Conservation (phyloP, 2,888 invertebrate genomes). For the Pasiphila rectangulata region DNA sequence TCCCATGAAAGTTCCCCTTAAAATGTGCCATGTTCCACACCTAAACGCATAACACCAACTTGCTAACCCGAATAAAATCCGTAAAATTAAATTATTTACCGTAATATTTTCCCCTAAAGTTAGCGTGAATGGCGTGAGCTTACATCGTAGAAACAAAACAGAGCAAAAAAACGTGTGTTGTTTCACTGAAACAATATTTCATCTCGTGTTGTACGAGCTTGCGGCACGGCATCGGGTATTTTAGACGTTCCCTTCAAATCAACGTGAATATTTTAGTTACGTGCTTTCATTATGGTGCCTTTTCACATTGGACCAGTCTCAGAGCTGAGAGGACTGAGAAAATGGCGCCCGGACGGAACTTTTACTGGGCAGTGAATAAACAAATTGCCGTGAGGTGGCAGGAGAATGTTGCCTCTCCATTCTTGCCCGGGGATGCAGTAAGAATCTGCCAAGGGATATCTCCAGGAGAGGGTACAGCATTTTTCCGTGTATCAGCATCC, state of each 20-base stretch:
- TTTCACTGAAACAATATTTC: conserved; percentile 63
- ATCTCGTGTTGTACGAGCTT: conserved; percentile 53
- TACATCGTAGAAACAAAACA: conserved; percentile 38
- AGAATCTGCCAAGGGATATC: too few species aligned
- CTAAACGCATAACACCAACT: conserved; percentile 16
- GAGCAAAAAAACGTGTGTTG: conserved; percentile 48
- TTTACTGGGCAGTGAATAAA: too few species aligned
- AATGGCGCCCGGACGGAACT: too few species aligned
- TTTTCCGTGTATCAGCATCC: too few species aligned
- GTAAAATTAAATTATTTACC: conserved; percentile 36
- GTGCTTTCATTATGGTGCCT: conserved; percentile 26
- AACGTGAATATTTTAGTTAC: conserved; percentile 47
- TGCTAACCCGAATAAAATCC: conserved; percentile 27
- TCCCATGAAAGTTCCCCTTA: conserved; percentile 4
- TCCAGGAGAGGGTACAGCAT: too few species aligned
- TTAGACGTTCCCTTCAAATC: conserved; percentile 51
- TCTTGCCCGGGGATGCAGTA: too few species aligned
- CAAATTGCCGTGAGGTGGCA: too few species aligned
- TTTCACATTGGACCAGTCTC: neutral
- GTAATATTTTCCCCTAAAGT: conserved; percentile 32
- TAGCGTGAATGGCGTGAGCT: conserved; percentile 48
- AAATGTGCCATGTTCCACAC: conserved; percentile 8
- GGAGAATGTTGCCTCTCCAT: too few species aligned
- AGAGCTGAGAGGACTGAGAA: too few species aligned
- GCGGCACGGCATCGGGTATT: conserved; percentile 52